These are phyloP conservation scores for Cromileptes altivelis DNA, from an alignment of 2,113 vertebrate species.

Conservation along the genomic window DNA sequence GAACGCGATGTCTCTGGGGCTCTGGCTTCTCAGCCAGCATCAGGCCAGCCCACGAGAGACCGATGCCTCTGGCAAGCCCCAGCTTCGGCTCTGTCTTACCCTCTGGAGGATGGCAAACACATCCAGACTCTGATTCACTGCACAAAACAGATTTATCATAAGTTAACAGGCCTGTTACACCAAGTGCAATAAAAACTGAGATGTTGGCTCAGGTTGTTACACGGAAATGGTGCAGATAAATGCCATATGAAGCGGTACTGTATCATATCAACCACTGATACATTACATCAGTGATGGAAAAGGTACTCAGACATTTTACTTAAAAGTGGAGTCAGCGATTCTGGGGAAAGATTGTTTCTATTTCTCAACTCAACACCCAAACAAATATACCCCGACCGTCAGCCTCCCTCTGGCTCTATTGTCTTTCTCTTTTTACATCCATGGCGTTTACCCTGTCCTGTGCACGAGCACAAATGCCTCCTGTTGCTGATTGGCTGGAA, in stretches of 20 bases:
- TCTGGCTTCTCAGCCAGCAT: slow-evolving; percentile 42
- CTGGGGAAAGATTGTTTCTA: too few species aligned
- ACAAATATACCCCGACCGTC: too few species aligned
- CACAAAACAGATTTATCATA: slow-evolving; percentile 53
- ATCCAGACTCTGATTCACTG: slow-evolving; percentile 57
- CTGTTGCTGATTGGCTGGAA: too few species aligned
- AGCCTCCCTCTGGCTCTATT: too few species aligned
- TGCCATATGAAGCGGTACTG: not conserved
- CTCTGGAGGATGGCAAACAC: slow-evolving; percentile 58
- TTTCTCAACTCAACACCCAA: too few species aligned
- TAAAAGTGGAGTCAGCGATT: too few species aligned
- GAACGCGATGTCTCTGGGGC: slow-evolving; percentile 39
- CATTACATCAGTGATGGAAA: not conserved
- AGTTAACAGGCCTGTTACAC: slow-evolving; percentile 24
- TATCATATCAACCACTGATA: not conserved
- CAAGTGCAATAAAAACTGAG: not conserved
- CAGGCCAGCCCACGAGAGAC: slow-evolving; percentile 40
- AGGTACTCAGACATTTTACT: not conserved
- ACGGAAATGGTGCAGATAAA: not conserved
- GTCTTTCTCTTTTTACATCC: too few species aligned
- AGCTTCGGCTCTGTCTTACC: slow-evolving; percentile 20
- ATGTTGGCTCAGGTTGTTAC: not conserved
- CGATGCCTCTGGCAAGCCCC: slow-evolving; percentile 50
- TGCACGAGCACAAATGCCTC: too few species aligned
- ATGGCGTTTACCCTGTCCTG: too few species aligned